phyloP scores from a whole-genome alignment of 2,888 invertebrate genomes.

The Nomada flava region DNA sequence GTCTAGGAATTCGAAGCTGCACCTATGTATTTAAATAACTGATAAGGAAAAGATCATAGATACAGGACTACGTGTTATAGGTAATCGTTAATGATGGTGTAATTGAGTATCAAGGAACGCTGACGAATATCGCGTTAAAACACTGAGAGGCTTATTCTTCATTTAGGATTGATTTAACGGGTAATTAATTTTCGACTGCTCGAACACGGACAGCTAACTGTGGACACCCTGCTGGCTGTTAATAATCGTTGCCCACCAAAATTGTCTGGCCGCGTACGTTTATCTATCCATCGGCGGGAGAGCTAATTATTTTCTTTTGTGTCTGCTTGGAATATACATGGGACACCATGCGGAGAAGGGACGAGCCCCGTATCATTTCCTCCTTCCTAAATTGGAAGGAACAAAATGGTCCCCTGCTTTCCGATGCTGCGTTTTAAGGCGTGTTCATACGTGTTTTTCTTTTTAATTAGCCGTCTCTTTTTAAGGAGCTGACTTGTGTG shows the following conservation, averaged over 20 bases:
- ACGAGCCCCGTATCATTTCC: conserved; percentile 64
- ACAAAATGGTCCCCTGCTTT: conserved; percentile 68
- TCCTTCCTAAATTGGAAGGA: conserved; percentile 72
- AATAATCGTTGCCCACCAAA: conserved; percentile 73
- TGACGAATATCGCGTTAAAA: conserved; percentile 25
- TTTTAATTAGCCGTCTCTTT: conserved; percentile 52
- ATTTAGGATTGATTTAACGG: conserved; percentile 53
- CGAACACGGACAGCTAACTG: conserved; percentile 32
- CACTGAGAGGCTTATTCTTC: conserved; percentile 15
- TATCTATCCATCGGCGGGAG: conserved; percentile 74
- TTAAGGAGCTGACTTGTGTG: conserved; percentile 21
- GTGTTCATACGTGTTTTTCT: conserved; percentile 22
- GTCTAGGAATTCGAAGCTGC: too few species aligned
- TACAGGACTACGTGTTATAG: too few species aligned
- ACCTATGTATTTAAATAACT: too few species aligned
- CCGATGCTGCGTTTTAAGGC: conserved; percentile 22
- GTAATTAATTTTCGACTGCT: conserved; percentile 49
- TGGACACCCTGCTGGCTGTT: conserved; percentile 63
- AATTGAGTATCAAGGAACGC: conserved; percentile 18
- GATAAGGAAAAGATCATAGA: too few species aligned
- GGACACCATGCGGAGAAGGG: conserved; percentile 78
- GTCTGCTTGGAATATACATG: conserved; percentile 71
- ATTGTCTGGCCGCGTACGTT: conserved; percentile 60
- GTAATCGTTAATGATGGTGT: too few species aligned
- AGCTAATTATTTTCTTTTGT: conserved; percentile 82